phyloP scores from a whole-genome alignment of 2,888 invertebrate genomes.

The Pammene fasciana region DNA sequence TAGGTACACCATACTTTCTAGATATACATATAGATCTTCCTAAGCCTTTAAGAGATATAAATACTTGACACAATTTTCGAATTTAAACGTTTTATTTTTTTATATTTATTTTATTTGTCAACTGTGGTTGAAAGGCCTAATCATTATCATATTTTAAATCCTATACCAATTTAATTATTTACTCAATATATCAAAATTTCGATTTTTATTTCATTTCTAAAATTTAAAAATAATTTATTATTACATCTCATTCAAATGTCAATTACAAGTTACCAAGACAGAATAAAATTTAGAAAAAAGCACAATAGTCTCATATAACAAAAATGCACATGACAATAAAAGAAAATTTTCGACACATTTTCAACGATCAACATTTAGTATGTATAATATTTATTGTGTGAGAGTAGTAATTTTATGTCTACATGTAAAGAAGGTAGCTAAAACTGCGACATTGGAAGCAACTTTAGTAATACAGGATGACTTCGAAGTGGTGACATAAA shows the following conservation, averaged over 20 bases:
- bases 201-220: background rate
- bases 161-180: background rate
- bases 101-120: background rate
- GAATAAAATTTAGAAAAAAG: constrained; percentile 2
- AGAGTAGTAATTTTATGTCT: constrained; percentile 14
- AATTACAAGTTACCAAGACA: constrained; percentile 36
- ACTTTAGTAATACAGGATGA: background rate
- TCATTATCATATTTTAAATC: constrained; percentile 2
- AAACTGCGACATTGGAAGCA: background rate
- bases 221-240: background rate
- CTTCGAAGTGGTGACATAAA: background rate
- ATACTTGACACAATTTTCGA: too few species aligned
- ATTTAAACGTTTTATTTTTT: too few species aligned
- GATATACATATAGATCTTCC: constrained; percentile 18
- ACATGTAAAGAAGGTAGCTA: constrained; percentile 16
- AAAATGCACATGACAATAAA: constrained; percentile 39
- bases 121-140: constrained; percentile 26
- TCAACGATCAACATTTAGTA: constrained; percentile 21
- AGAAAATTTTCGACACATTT: constrained; percentile 36
- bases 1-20: constrained; percentile 40
- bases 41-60: background rate
- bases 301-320: constrained; percentile 13
- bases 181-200: background rate
- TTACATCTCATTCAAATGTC: constrained; percentile 5
- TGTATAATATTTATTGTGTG: background rate